Base-by-base conservation (phyloP, 2,797 vertebrate genomes). In the Lerista edwardsae region DNA sequence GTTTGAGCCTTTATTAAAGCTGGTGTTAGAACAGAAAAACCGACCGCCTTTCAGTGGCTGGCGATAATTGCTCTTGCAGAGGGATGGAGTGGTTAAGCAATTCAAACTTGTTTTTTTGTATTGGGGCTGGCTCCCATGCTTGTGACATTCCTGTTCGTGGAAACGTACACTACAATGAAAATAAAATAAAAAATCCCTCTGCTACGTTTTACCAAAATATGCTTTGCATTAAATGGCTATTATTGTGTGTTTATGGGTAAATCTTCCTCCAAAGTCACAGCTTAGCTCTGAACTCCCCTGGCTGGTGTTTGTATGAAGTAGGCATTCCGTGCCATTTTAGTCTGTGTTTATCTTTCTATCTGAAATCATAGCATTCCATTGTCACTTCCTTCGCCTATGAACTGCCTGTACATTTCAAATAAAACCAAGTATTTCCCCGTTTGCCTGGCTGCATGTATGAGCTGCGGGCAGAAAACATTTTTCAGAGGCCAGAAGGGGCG, bases 151-250 rank as follows among this genome's bases (percentile, higher is more conserved):
- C 90, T 91, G 89, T 93, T 93, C 68, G 64, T 89, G 94, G 68
- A 89, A 94, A 94, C 74, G 68, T 59, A 61, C 47, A n/a, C n/a
- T 80, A 57, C 27, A 65, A 67, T 83, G 36, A 57, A 41, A 67
- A 74, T 12, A 71, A 57, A 55, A 55, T 17, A 4, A 23, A 59
- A 34, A 65, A 61, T 6, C 23, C 59, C 15, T 86, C 84, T 75
- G 85, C 84, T 81, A 88, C 87, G 86, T 92, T 88, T 92, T 92
- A 93, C 88, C 91, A 86, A 93, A 95, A 92, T 93, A 92, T 95
- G 94, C 92, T 91, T 94, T 90, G 93, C 93, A 95, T 95, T 95
- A 95, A 95, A 93, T 89, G 90, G 90, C 92, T 94, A 94, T 93
- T 95, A 93, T 87, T 93, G 90, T 87, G 85, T 91, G 90, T 93